These are phyloP conservation scores for Dascillus cervinus DNA, from an alignment of 2,888 invertebrate species.

Conservation along the genomic window DNA sequence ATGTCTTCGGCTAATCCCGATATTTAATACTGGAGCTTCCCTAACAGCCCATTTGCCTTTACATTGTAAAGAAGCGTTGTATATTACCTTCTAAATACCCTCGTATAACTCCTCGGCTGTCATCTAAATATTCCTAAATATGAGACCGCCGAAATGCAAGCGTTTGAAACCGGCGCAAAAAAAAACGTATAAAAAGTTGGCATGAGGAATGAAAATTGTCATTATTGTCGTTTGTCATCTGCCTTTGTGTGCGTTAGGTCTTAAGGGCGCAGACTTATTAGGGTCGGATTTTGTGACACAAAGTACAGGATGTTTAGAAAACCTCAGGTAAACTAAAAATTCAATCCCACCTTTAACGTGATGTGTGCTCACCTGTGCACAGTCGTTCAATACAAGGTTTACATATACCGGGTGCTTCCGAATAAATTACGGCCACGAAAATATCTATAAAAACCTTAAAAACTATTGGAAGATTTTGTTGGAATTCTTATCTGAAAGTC, in stretches of 20 bases:
- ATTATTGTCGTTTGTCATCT: slow-evolving; percentile 36
- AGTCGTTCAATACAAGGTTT: no score
- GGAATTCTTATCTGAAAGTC: no score
- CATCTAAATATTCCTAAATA: slow-evolving; percentile 27
- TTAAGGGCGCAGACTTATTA: slow-evolving; percentile 34
- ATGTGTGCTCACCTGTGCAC: slow-evolving; percentile 17
- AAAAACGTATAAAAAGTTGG: slow-evolving; percentile 24
- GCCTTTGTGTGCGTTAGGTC: slow-evolving; percentile 29
- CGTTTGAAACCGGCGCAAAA: slow-evolving; percentile 12
- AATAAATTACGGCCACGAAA: no score
- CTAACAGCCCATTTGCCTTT: slow-evolving; percentile 24
- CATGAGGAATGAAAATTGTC: slow-evolving; percentile 33
- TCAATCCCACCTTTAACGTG: slow-evolving; percentile 7
- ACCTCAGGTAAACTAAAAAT: slow-evolving; percentile 26
- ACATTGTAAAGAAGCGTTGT: slow-evolving; percentile 27
- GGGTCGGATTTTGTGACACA: slow-evolving; percentile 33
- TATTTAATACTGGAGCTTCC: slow-evolving; percentile 26
- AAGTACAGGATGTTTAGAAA: slow-evolving; percentile 40
- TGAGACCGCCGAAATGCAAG: slow-evolving; percentile 12
- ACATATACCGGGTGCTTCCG: no score
- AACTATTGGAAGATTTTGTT: no score
- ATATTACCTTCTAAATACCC: slow-evolving; percentile 29
- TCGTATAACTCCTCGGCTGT: slow-evolving; percentile 25
- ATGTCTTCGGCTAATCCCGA: slow-evolving; percentile 30
- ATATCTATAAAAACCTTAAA: no score